These are phyloP conservation scores for Bimastos eiseni DNA, from an alignment of 2,888 invertebrate species.

Conservation along the genomic window DNA sequence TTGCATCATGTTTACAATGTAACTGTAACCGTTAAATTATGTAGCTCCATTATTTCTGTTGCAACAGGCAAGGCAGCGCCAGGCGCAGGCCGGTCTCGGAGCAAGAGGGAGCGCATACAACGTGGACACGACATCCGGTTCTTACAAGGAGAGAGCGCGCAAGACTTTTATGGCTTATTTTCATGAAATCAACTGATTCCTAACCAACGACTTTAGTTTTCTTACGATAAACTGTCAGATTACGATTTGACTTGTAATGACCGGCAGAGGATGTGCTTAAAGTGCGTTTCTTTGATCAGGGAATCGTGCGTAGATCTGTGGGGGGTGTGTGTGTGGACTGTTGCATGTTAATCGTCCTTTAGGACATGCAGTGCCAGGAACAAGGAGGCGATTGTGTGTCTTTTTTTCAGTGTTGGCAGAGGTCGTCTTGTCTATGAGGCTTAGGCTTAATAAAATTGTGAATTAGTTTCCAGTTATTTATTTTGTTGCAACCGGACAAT, in stretches of 20 bases:
- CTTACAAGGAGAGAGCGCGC: slow-evolving; percentile 72
- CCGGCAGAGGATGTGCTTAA: background rate
- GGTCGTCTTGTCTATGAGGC: too few species aligned
- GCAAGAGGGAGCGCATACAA: slow-evolving; percentile 67
- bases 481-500: background rate
- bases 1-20: too few species aligned
- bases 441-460: background rate
- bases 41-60: too few species aligned
- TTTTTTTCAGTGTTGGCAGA: background rate
- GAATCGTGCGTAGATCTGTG: background rate
- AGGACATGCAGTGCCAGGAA: too few species aligned
- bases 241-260: background rate
- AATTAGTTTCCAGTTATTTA: background rate
- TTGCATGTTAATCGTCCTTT: background rate
- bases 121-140: slow-evolving; percentile 78
- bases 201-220: background rate
- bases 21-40: background rate
- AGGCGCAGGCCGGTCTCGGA: slow-evolving; percentile 82
- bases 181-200: slow-evolving; percentile 34
- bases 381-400: too few species aligned
- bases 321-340: background rate
- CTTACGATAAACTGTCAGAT: background rate
- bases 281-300: background rate
- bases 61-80: slow-evolving; percentile 71
- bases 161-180: slow-evolving; percentile 37